Evolutionary conservation across 2,113 vertebrate species (phyloP).

Genomic region (Macaca mulatta): DNA sequence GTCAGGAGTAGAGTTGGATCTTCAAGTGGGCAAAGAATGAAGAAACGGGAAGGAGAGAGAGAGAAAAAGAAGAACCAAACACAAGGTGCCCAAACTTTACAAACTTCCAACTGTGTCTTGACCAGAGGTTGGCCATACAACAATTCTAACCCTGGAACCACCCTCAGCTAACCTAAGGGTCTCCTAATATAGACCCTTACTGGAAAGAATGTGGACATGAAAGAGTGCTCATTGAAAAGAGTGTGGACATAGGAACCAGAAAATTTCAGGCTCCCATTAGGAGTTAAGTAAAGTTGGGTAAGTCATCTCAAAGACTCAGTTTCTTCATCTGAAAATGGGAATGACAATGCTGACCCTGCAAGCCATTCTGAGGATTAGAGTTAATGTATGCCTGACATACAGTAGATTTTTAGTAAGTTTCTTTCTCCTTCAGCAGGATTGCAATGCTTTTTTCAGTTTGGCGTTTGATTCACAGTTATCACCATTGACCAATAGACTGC

Average conservation of each 20-base stretch:
- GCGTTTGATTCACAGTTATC: background rate
- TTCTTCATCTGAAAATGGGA: constrained; percentile 20
- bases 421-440: background rate
- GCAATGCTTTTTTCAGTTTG: background rate
- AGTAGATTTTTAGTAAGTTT: background rate
- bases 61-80: background rate
- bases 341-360: background rate
- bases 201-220: background rate
- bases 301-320: constrained; percentile 1
- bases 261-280: background rate
- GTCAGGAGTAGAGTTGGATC: background rate
- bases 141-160: background rate
- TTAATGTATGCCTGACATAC: background rate
- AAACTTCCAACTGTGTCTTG: background rate
- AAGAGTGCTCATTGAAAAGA: background rate
- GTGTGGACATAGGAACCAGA: background rate
- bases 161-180: background rate
- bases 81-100: background rate
- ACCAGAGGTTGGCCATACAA: background rate
- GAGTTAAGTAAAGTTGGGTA: background rate
- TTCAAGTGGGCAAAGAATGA: background rate
- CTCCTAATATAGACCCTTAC: background rate
- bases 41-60: background rate
- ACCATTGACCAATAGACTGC: background rate
- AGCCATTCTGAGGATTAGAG: background rate